These are phyloP conservation scores for Chromobotia macracanthus DNA, from an alignment of 2,797 vertebrate species.

Conservation along the genomic window DNA sequence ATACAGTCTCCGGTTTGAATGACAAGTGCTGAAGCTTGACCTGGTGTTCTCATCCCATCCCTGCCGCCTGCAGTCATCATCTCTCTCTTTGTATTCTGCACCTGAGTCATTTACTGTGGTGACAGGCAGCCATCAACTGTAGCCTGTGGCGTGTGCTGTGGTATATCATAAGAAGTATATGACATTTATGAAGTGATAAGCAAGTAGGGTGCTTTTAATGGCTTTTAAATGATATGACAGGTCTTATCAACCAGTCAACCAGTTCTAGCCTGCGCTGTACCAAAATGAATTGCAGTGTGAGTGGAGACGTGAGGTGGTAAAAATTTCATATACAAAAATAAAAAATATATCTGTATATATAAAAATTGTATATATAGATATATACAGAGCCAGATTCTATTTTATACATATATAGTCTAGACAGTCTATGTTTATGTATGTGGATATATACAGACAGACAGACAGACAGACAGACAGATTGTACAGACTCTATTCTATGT, in stretches of 20 bases:
- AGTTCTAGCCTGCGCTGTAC: neutral
- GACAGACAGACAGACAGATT: no score
- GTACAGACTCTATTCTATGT: no score
- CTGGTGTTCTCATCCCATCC: conserved; percentile 29
- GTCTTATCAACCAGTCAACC: conserved; percentile 29
- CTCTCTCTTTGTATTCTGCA: conserved; percentile 33
- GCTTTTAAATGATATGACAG: conserved; percentile 45
- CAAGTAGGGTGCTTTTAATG: conserved; percentile 53
- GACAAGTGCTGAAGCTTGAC: conserved; percentile 41
- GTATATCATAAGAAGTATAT: conserved; percentile 34
- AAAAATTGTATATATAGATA: no score
- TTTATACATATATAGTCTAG: no score
- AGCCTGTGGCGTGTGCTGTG: conserved; percentile 27
- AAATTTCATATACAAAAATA: no score
- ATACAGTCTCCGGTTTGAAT: conserved; percentile 30
- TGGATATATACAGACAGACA: no score
- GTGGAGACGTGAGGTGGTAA: neutral
- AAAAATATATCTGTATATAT: no score
- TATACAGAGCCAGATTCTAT: no score
- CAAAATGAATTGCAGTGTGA: neutral
- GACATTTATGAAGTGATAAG: conserved; percentile 55
- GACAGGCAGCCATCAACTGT: conserved; percentile 51
- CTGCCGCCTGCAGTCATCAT: conserved; percentile 40
- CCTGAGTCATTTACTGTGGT: conserved; percentile 48
- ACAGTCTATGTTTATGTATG: no score